Evolutionary conservation across 2,113 vertebrate species (phyloP), one percentile per base, ranked within the genome.

Genomic region (Nannospalax galili): DNA sequence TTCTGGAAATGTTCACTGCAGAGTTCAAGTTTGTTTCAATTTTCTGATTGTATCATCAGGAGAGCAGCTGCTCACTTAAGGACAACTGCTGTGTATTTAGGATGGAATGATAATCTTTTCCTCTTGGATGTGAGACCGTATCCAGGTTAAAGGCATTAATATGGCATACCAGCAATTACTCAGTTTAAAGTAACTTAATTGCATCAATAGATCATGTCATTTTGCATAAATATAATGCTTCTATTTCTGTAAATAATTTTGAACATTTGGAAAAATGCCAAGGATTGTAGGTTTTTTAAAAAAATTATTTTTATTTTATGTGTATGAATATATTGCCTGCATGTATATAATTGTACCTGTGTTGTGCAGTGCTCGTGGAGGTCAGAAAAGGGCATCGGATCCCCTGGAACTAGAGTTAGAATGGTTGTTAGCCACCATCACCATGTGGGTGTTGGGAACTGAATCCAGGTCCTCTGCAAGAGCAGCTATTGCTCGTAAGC

Each of bases 31-130:
- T 79, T 94, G 77, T 92, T 96, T 81, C 56, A 42, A 42, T n/a
- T 79, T 84, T 73, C 30, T 42, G 32, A 8, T 42, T 62, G 37
- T 42, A 35, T 56, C 56, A 52, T 24, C 16, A 78, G 56, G 81
- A 75, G 26, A 93, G 48, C 75, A 65, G 9, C 45, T 88, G n/a
- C 62, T 94, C 45, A 52, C 24, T 73, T 42, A 19, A 56, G 90
- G 92, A 93, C 93, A 92, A 85, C 28, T 60, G 48, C 30, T 94
- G 88, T 78, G 7, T 78, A 58, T 20, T 90, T 67, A 84, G 75
- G 58, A 35, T 35, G 64, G 84, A 73, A 62, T 45, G 73, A 28
- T 75, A 65, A 92, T 86, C 95, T 72, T 87, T 84, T 72, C 82
- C 40, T 94, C 40, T 73, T 72, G 93, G 84, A 89, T 0, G 32